phyloP scores from a whole-genome alignment of 1,140 invertebrate species.

The Hycleus phaleratus region DNA sequence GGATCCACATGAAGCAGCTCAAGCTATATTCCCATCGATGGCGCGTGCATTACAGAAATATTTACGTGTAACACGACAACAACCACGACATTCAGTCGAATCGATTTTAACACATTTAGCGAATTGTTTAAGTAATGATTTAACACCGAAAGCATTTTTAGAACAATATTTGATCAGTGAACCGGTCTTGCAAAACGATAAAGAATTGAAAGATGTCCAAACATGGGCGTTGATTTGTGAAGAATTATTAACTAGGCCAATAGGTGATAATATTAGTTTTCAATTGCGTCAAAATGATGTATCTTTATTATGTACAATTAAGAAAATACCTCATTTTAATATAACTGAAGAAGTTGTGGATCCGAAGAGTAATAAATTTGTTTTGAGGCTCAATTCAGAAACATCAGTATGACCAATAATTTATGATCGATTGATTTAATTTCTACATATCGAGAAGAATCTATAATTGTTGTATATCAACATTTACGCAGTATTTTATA shows the following conservation, averaged over 20 bases:
- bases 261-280: constrained; percentile 76
- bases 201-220: constrained; percentile 66
- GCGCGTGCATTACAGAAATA: constrained; percentile 94
- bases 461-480: background rate
- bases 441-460: background rate
- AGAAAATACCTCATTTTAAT: constrained; percentile 84
- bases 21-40: constrained; percentile 94
- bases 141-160: constrained; percentile 87
- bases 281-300: constrained; percentile 90
- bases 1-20: constrained; percentile 91
- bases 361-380: constrained; percentile 92
- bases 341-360: constrained; percentile 92
- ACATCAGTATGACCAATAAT: constrained; percentile 79
- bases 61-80: constrained; percentile 87
- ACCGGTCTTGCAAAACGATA: constrained; percentile 73
- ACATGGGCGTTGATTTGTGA: constrained; percentile 93
- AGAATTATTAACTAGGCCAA: constrained; percentile 74
- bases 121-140: constrained; percentile 82
- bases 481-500: background rate
- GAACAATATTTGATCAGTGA: constrained; percentile 77
- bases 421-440: constrained; percentile 39
- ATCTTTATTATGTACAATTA: constrained; percentile 79
- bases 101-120: constrained; percentile 81
- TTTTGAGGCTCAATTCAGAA: constrained; percentile 88
- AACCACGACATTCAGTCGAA: constrained; percentile 90